These are phyloP conservation scores for Scaptomyza graminum DNA, from an alignment of 1,140 invertebrate genomes.

Conservation along the genomic window DNA sequence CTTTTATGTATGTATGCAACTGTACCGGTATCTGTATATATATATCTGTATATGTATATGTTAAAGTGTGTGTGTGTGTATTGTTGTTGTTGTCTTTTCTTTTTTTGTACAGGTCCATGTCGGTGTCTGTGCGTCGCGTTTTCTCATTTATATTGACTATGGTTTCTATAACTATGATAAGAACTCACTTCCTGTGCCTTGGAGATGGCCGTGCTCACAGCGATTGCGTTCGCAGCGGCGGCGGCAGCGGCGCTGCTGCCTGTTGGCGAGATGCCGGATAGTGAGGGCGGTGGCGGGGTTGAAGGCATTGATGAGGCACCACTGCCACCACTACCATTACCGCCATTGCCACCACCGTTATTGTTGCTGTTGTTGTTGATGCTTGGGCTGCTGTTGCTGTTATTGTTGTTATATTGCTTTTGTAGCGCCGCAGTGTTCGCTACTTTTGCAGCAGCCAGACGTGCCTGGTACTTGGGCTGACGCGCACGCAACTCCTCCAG, in stretches of 20 bases:
- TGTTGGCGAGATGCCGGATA: slow-evolving; percentile 71
- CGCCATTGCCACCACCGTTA: slow-evolving; percentile 38
- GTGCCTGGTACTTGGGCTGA: slow-evolving; percentile 88
- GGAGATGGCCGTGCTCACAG: slow-evolving; percentile 79
- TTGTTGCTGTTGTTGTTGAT: slow-evolving; percentile 34
- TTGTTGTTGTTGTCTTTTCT: slow-evolving; percentile 5
- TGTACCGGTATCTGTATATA: slow-evolving; percentile 24
- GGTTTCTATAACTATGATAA: slow-evolving; percentile 84
- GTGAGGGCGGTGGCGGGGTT: slow-evolving; percentile 64
- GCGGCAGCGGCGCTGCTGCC: slow-evolving; percentile 61
- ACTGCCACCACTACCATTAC: slow-evolving; percentile 30
- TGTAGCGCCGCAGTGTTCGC: slow-evolving; percentile 76
- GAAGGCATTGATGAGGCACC: slow-evolving; percentile 57
- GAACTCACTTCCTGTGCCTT: slow-evolving; percentile 84
- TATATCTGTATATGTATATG: slow-evolving; percentile 18
- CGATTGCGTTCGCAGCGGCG: slow-evolving; percentile 65
- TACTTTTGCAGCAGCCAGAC: slow-evolving; percentile 67
- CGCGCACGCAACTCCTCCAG: slow-evolving; percentile 94
- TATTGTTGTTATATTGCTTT: slow-evolving; percentile 60
- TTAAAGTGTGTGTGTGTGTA: slow-evolving; percentile 10
- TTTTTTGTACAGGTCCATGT: slow-evolving; percentile 40
- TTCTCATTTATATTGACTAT: slow-evolving; percentile 83
- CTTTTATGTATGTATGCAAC: slow-evolving; percentile 24
- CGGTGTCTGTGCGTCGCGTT: slow-evolving; percentile 42
- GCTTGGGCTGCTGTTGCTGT: slow-evolving; percentile 63